phyloP scores from a whole-genome alignment of 1,140 invertebrate genomes.

The Schlechtendalia chinensis region DNA sequence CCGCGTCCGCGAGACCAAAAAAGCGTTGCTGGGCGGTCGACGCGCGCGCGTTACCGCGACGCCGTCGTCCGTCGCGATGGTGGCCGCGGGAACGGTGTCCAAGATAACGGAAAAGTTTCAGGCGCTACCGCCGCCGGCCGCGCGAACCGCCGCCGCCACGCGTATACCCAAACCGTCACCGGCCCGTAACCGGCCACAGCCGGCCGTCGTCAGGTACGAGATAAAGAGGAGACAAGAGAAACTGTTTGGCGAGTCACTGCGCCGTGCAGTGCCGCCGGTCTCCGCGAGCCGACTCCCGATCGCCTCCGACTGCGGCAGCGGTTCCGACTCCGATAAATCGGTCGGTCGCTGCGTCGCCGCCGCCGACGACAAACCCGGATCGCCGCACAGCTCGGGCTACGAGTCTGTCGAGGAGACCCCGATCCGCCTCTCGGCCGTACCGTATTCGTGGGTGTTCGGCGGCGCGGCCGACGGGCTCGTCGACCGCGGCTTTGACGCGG shows the following conservation, averaged over 20 bases:
- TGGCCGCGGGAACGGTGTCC: slow-evolving; percentile 45
- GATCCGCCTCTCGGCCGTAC: not conserved
- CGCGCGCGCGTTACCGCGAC: not conserved
- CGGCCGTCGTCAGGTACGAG: slow-evolving; percentile 7
- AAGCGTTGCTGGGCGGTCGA: slow-evolving; percentile 18
- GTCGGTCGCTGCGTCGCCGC: not conserved
- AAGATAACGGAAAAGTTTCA: slow-evolving; percentile 49
- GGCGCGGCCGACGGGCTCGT: not conserved
- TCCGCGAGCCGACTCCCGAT: too few species aligned
- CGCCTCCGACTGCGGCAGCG: slow-evolving; percentile 22
- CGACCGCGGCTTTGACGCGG: not conserved
- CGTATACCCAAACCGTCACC: not conserved
- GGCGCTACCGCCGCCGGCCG: not conserved
- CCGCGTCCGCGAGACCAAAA: slow-evolving; percentile 33
- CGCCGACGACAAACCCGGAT: slow-evolving; percentile 1
- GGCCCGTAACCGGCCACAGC: too few species aligned
- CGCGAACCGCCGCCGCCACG: not conserved
- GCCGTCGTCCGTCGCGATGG: slow-evolving; percentile 1
- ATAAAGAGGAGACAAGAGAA: slow-evolving; percentile 28
- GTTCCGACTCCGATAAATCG: slow-evolving; percentile 41
- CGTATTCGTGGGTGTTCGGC: slow-evolving; percentile 50
- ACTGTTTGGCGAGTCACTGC: not conserved
- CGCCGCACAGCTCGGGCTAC: slow-evolving; percentile 23
- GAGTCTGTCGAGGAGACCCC: slow-evolving; percentile 38
- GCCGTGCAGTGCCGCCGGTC: not conserved